These are phyloP conservation scores for Cancer borealis DNA, from an alignment of 2,888 invertebrate species.

Conservation along the genomic window DNA sequence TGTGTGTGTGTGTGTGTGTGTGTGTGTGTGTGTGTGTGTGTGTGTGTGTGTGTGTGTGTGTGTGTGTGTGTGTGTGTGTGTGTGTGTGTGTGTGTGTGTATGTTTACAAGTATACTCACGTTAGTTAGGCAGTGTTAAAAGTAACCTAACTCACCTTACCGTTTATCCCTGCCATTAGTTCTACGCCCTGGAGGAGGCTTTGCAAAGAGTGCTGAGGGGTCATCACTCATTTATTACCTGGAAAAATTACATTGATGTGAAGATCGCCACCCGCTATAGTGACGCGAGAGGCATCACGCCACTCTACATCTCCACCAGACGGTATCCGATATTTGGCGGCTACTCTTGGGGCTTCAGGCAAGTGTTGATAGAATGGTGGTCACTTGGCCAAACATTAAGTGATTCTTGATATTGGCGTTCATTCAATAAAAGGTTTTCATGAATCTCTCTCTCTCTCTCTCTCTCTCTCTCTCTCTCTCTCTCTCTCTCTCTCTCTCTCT, in stretches of 20 bases:
- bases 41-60: too few species aligned
- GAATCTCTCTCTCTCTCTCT: too few species aligned
- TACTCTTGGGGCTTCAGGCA: constrained; percentile 58
- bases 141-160: not conserved
- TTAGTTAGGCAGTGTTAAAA: not conserved
- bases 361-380: not conserved
- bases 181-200: constrained; percentile 28
- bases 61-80: not conserved
- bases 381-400: not conserved
- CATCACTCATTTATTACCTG: constrained; percentile 45
- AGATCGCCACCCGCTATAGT: constrained; percentile 39
- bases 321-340: constrained; percentile 55
- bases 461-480: too few species aligned
- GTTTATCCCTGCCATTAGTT: not conserved
- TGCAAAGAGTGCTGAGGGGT: constrained; percentile 35
- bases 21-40: too few species aligned
- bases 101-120: too few species aligned
- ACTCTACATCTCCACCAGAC: constrained; percentile 51
- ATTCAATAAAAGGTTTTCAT: not conserved
- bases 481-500: not conserved
- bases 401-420: not conserved
- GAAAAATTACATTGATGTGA: constrained; percentile 53
- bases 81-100: not conserved
- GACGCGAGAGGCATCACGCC: constrained; percentile 43
- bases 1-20: too few species aligned